phyloP scores from a whole-genome alignment of 2,888 invertebrate species.

The Schizaphis graminum region DNA sequence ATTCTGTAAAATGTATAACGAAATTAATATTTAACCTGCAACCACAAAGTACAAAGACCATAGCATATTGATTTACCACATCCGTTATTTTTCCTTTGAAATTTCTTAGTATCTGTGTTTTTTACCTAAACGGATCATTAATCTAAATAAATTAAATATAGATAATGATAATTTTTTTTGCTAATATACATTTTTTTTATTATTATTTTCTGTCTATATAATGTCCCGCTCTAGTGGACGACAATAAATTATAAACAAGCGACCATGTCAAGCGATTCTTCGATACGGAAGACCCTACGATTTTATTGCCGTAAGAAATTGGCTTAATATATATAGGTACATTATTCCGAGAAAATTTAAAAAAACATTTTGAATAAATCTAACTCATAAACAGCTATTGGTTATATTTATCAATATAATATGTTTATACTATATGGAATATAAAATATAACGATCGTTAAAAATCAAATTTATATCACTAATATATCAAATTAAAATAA shows the following conservation, averaged over 20 bases:
- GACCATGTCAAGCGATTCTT: slow-evolving; percentile 28
- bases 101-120: background rate
- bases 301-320: slow-evolving; percentile 50
- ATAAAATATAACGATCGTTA: background rate
- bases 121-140: slow-evolving; percentile 36
- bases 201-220: background rate
- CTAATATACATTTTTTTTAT: background rate
- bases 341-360: background rate
- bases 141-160: slow-evolving; percentile 50
- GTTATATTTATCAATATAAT: background rate
- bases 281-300: slow-evolving; percentile 38
- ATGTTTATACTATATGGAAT: background rate
- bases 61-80: slow-evolving; percentile 36
- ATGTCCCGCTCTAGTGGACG: slow-evolving; percentile 33
- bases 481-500: slow-evolving; percentile 26
- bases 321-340: background rate
- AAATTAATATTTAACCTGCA: background rate
- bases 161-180: slow-evolving; percentile 33
- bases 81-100: slow-evolving; percentile 37
- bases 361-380: background rate
- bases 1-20: background rate
- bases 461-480: slow-evolving; percentile 34
- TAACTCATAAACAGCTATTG: background rate
- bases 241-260: slow-evolving; percentile 38
- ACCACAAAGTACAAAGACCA: slow-evolving; percentile 7